Base-by-base conservation (phyloP, 2,888 invertebrate species). In the Osmoderma eremita region DNA sequence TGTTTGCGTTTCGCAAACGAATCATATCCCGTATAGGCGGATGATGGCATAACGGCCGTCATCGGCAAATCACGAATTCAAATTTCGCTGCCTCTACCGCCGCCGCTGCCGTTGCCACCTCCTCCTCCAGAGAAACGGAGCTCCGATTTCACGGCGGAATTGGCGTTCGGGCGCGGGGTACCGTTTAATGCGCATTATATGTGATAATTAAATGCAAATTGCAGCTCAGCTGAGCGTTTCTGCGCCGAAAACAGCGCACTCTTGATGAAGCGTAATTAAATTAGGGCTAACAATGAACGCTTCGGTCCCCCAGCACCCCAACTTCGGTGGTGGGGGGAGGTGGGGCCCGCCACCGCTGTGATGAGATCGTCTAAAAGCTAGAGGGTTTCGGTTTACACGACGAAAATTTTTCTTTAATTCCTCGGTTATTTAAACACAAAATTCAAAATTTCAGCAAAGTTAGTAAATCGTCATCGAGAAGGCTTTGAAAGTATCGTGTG, bases 161-260 rank as follows among this genome's bases (percentile, higher is more conserved):
- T 78, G 75, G 75, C 75, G 75, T 75, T 77, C 72, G 73, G 72
- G 78, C 76, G 75, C 75, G 76, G 76, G 75, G 75, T 72, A 65
- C 76, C 77, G 79, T 79, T 80, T 80, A 80, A 80, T 80, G 78
- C 81, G 81, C 80, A 81, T 82, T 82, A 81, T 82, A 82, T 82
- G 82, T 82, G 82, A 81, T 82, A 81, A 82, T 82, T 81, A 81
- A 81, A 82, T 82, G 81, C 80, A 82, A 82, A 82, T 82, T 81
- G 81, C 76, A 80, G 80, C 79, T 80, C 81, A 81, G 81, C 82
- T 81, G 80, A 80, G 81, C 81, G 80, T 79, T 79, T 77, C 72
- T 74, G 80, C 79, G 80, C 79, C 77, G 81, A 82, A 81, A 81
- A 81, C 80, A 80, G 81, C 80, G 79, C 78, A 79, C 81, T 81